Percentiles rank a stretch among this genome's conserved stretches.
phyloP scores from a whole-genome alignment of 2,888 invertebrate genomes.

The Acronicta leporina region DNA sequence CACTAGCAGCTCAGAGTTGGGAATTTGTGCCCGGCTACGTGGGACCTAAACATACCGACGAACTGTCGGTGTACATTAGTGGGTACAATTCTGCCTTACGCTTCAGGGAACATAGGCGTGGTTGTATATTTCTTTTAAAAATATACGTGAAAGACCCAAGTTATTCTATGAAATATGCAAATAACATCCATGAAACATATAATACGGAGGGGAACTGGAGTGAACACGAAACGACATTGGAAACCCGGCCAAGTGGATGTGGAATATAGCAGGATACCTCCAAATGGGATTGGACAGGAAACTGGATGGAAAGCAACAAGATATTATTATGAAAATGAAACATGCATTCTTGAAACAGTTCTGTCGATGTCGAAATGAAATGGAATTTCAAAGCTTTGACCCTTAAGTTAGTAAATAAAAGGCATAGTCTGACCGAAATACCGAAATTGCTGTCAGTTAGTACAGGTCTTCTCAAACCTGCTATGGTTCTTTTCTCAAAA shows the following conservation, averaged over 20 bases:
- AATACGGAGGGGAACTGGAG: conserved; percentile 14
- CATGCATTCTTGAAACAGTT: conserved; percentile 37
- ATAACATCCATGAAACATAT: conserved; percentile 36
- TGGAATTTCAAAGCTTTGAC: not conserved
- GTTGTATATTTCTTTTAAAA: not conserved
- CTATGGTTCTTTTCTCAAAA: too few species aligned
- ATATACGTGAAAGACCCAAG: conserved; percentile 8
- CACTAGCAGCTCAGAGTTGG: too few species aligned
- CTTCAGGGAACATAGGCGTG: too few species aligned
- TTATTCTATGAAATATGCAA: conserved; percentile 14
- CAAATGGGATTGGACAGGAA: conserved; percentile 50
- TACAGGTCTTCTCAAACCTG: too few species aligned
- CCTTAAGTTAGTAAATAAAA: too few species aligned
- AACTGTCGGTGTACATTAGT: too few species aligned
- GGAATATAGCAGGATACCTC: conserved; percentile 32
- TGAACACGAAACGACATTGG: conserved; percentile 40
- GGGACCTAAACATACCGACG: too few species aligned
- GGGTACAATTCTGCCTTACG: too few species aligned
- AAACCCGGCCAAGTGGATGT: conserved; percentile 25
- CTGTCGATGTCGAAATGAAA: conserved; percentile 11
- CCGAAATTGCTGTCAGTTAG: too few species aligned
- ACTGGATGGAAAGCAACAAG: conserved; percentile 24
- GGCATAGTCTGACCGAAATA: too few species aligned
- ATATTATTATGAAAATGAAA: conserved; percentile 43
- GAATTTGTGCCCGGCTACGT: too few species aligned